phyloP scores from a whole-genome alignment of 2,797 vertebrate species.

The Cryptoblepharus egeriae region DNA sequence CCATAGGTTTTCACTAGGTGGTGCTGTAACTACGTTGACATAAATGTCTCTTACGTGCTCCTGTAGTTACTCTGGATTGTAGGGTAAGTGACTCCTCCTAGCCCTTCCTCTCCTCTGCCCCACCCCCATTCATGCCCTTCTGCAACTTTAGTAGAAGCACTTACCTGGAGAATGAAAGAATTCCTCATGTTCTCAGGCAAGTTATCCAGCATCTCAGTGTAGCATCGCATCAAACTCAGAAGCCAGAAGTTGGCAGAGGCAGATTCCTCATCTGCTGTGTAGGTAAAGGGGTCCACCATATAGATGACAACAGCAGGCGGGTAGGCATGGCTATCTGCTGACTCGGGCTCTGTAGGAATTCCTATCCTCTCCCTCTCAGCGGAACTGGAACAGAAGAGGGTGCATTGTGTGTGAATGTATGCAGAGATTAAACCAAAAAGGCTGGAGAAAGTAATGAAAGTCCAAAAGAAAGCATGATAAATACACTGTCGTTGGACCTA shows the following conservation, averaged over 20 bases:
- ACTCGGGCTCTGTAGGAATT: slow-evolving; percentile 90
- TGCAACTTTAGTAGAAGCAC: background rate
- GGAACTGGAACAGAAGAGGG: slow-evolving; percentile 60
- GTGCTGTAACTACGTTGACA: too few relatives aligned
- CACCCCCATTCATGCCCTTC: background rate
- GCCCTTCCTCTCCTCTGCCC: too few relatives aligned
- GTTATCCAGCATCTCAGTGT: slow-evolving; percentile 92
- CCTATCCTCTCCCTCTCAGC: slow-evolving; percentile 91
- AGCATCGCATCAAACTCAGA: slow-evolving; percentile 94
- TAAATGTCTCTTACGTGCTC: too few relatives aligned
- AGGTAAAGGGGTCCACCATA: slow-evolving; percentile 94
- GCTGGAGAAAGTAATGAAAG: background rate
- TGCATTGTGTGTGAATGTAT: background rate
- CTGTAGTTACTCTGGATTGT: too few relatives aligned
- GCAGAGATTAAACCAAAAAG: background rate
- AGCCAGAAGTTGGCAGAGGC: slow-evolving; percentile 90
- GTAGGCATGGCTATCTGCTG: slow-evolving; percentile 86
- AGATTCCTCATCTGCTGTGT: slow-evolving; percentile 85
- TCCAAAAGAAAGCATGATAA: background rate
- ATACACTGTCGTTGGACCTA: slow-evolving; percentile 41
- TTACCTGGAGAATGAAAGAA: slow-evolving; percentile 93
- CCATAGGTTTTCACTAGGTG: too few relatives aligned
- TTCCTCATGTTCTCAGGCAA: slow-evolving; percentile 91
- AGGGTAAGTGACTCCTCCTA: too few relatives aligned
- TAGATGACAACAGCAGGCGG: slow-evolving; percentile 94